Percentiles rank a stretch among this genome's conserved stretches.
Conservation (phyloP, 2,888 invertebrate species). For the Chrysina gloriosa region DNA sequence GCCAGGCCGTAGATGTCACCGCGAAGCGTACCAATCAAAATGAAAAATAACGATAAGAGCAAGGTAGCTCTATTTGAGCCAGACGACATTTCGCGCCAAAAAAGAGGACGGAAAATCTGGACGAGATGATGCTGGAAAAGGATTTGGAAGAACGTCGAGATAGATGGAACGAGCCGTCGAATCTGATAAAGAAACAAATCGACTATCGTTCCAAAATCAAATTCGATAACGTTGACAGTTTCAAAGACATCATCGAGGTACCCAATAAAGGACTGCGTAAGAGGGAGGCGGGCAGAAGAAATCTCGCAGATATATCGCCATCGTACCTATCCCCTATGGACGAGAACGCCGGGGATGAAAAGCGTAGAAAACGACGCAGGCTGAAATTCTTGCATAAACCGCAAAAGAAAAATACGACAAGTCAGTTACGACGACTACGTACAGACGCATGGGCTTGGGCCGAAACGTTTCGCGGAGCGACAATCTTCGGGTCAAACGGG, state of each 20-base stretch:
- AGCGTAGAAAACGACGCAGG: conserved; percentile 29
- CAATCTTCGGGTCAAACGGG: neutral
- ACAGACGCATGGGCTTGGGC: conserved; percentile 14
- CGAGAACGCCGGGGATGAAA: conserved; percentile 23
- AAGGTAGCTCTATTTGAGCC: neutral
- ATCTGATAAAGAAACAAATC: conserved; percentile 17
- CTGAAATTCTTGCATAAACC: conserved; percentile 22
- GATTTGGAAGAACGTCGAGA: neutral
- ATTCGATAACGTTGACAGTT: conserved; percentile 46
- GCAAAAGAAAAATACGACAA: conserved; percentile 20
- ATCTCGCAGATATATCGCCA: conserved; percentile 15
- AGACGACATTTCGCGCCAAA: conserved; percentile 5
- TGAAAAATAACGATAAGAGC: neutral
- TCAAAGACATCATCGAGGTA: conserved; percentile 43
- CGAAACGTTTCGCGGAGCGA: neutral
- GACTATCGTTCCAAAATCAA: conserved; percentile 37
- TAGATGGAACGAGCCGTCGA: neutral
- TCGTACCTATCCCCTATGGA: conserved; percentile 38
- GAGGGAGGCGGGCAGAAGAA: conserved; percentile 11
- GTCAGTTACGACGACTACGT: conserved; percentile 39
- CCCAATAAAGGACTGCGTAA: conserved; percentile 2
- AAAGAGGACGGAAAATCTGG: conserved; percentile 17
- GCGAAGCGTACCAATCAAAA: conserved; percentile 11
- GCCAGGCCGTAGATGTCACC: conserved; percentile 5
- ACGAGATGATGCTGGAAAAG: conserved; percentile 15